phyloP scores from a whole-genome alignment of 2,888 invertebrate genomes.

The Eulithis prunata region DNA sequence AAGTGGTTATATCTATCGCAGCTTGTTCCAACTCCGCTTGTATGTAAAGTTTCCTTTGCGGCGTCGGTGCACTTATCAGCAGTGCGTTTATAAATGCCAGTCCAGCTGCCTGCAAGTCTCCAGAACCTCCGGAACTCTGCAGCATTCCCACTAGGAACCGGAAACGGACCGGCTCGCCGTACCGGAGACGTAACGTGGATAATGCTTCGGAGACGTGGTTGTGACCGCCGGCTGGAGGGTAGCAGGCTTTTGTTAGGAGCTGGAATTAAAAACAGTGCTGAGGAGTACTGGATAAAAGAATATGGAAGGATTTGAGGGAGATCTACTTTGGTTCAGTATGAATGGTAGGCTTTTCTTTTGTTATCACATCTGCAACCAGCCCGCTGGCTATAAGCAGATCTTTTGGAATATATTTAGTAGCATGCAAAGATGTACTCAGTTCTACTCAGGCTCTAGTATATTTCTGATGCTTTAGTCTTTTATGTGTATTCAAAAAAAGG shows the following conservation, averaged over 20 bases:
- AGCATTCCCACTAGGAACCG: conserved; percentile 95
- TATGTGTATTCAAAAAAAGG: too few species aligned
- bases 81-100: conserved; percentile 93
- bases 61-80: conserved; percentile 89
- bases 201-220: conserved; percentile 95
- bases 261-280: conserved; percentile 62
- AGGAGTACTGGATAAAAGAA: too few species aligned
- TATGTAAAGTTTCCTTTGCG: conserved; percentile 91
- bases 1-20: conserved; percentile 87
- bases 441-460: too few species aligned
- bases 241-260: conserved; percentile 93
- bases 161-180: conserved; percentile 96
- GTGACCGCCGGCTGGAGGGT: conserved; percentile 89
- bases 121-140: conserved; percentile 89
- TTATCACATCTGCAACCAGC: too few species aligned
- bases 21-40: conserved; percentile 94
- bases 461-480: too few species aligned
- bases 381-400: too few species aligned
- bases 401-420: too few species aligned
- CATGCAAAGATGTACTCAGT: too few species aligned
- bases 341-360: too few species aligned
- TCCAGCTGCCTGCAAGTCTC: conserved; percentile 91
- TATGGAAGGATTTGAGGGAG: too few species aligned
- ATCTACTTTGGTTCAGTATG: too few species aligned
- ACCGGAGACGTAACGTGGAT: conserved; percentile 93